phyloP scores from a whole-genome alignment of 2,113 vertebrate genomes.

The Girardinichthys multiradiatus region DNA sequence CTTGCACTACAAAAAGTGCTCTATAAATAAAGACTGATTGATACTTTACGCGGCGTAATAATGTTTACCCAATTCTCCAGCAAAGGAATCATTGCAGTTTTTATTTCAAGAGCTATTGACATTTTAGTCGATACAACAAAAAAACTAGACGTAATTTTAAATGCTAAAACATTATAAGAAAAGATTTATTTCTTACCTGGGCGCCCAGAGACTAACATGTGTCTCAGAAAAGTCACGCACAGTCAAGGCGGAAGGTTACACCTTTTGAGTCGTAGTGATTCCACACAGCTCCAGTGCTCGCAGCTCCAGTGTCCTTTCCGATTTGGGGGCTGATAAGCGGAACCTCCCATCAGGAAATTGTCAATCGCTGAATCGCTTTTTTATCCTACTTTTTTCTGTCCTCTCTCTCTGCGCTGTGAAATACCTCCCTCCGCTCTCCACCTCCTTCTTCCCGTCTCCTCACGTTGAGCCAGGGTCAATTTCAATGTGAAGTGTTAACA shows the following conservation, averaged over 20 bases:
- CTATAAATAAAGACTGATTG: neutral
- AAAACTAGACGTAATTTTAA: neutral
- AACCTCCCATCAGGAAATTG: conserved; percentile 89
- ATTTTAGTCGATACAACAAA: neutral
- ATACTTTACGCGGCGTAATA: neutral
- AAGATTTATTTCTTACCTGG: conserved; percentile 39
- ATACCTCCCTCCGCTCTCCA: conserved; percentile 38
- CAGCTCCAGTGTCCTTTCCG: conserved; percentile 26
- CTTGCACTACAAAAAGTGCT: neutral
- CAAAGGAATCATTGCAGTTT: neutral
- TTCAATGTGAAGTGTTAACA: conserved; percentile 91
- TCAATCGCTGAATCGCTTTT: conserved; percentile 80
- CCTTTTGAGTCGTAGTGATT: neutral
- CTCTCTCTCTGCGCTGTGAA: conserved; percentile 59
- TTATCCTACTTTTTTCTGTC: neutral
- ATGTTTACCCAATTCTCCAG: neutral
- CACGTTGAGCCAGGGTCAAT: conserved; percentile 83
- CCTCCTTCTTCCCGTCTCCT: neutral
- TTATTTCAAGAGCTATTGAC: neutral
- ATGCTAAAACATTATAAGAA: neutral
- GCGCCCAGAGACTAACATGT: conserved; percentile 5
- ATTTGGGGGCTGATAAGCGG: conserved; percentile 63
- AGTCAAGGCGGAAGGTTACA: neutral
- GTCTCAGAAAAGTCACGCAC: neutral
- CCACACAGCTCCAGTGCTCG: conserved; percentile 53